A percentile compares a stretch with the other conserved stretches of the same genome.
phyloP scores from a whole-genome alignment of 1,140 invertebrate species.

The Sesamia nonagrioides region DNA sequence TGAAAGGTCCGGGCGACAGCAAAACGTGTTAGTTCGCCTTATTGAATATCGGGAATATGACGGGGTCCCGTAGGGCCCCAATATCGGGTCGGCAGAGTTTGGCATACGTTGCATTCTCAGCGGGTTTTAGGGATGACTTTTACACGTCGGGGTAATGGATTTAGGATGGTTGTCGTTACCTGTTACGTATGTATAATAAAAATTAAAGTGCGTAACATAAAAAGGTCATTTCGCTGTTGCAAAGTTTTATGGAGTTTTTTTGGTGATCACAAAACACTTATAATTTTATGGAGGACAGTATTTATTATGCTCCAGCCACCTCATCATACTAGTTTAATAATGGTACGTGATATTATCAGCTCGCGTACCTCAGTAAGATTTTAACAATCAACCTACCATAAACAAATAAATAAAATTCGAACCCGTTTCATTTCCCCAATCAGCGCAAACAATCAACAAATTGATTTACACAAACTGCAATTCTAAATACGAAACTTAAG shows the following conservation, averaged over 20 bases:
- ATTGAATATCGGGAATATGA: slow-evolving; percentile 82
- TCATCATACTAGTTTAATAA: not conserved
- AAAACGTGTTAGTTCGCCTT: slow-evolving; percentile 81
- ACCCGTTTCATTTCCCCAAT: slow-evolving; percentile 16
- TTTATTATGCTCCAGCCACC: too few species aligned
- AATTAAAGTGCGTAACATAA: slow-evolving; percentile 56
- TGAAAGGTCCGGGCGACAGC: slow-evolving; percentile 69
- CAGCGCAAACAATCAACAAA: slow-evolving; percentile 30
- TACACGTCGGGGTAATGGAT: slow-evolving; percentile 71
- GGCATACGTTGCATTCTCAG: slow-evolving; percentile 72
- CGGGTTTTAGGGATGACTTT: slow-evolving; percentile 69
- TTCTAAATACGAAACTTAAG: slow-evolving; percentile 44
- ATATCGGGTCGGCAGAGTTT: slow-evolving; percentile 59
- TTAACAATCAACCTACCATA: not conserved
- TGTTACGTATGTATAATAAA: slow-evolving; percentile 57
- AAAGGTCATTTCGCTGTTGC: not conserved
- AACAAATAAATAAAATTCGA: slow-evolving; percentile 7
- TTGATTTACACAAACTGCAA: slow-evolving; percentile 49
- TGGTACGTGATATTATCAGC: not conserved
- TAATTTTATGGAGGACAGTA: too few species aligned
- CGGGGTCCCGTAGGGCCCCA: slow-evolving; percentile 72
- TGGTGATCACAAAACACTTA: not conserved
- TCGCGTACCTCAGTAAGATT: not conserved
- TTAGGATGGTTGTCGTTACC: slow-evolving; percentile 55
- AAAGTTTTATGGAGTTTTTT: not conserved